Conservation (phyloP, 2,797 vertebrate genomes). For the Hephaestus fuliginosus region DNA sequence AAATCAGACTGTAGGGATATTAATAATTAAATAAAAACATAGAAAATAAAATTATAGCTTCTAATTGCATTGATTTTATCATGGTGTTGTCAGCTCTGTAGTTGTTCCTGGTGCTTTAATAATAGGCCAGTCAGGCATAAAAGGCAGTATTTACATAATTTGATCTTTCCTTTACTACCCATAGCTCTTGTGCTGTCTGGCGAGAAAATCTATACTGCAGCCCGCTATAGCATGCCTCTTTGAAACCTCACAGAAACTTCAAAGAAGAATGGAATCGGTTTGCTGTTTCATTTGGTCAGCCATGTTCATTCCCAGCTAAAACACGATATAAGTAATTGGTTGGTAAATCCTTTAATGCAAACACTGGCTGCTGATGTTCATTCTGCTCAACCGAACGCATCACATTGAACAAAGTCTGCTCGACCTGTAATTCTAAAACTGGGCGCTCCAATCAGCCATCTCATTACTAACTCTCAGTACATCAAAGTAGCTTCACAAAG, state of each 20-base stretch:
- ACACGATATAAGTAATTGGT: conserved; percentile 31
- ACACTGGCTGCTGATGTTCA: conserved; percentile 12
- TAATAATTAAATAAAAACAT: conserved; percentile 34
- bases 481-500: conserved; percentile 35
- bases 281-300: not conserved
- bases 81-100: conserved; percentile 14
- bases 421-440: conserved; percentile 47
- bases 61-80: conserved; percentile 39
- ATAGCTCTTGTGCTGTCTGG: not conserved
- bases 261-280: conserved; percentile 5
- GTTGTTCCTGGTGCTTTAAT: conserved; percentile 14
- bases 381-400: conserved; percentile 27
- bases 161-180: conserved; percentile 7
- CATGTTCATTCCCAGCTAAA: conserved; percentile 9
- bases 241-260: not conserved
- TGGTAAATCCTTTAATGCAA: conserved; percentile 38
- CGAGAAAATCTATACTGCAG: conserved; percentile 4
- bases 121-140: conserved; percentile 22
- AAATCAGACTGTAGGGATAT: conserved; percentile 22
- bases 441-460: conserved; percentile 23
- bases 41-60: conserved; percentile 26
- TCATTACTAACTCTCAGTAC: conserved; percentile 32
- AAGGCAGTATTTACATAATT: conserved; percentile 13
- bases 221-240: not conserved
- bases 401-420: conserved; percentile 25